Base-by-base conservation (phyloP, 1,140 invertebrate species). In the Bombus sylvicola region DNA sequence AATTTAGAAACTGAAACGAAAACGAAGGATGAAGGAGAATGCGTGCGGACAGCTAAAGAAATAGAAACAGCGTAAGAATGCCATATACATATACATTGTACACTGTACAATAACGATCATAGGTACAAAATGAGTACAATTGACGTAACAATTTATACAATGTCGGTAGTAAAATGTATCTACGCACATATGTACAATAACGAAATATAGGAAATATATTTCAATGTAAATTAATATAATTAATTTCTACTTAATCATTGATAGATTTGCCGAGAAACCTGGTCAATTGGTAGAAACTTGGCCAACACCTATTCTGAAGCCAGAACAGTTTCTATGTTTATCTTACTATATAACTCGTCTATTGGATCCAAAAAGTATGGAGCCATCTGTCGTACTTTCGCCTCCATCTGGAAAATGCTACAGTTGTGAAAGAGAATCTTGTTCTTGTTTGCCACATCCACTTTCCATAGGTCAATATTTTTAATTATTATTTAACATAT, bases 341-440 rank as follows among this genome's bases (percentile, higher is more conserved):
- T 83, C 34, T 47, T 89, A 89, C 41, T 47, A 89, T 15, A 68
- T 89, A 22, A 34, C 77, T n/a, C 88, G 86, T 71, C 73, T 90
- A 18, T 25, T 89, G 10, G 9, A 85, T 18, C 77, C 68, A 69
- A 34, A 75, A 57, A n/a, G 9, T 18, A 31, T 87, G 1, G 37
- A 69, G 57, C 53, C 28, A 18, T 39, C 9, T 18, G 18, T 13
- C 12, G 12, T 64, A 41, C 25, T 5, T 25, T 57, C 47, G 0
- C 1, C 41, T 22, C 8, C 31, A 10, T 87, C 72, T 34, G 83
- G 77, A 43, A 89, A 81, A 81, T 89, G 88, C 66, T 43, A 88
- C 41, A 18, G 2, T 39, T 90, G 86, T 8, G 71, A 87, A 37
- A 59, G 80, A 5, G 43, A 41, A 22, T 80, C 79, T 10, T 88